Evolutionary conservation across 1,140 invertebrate genomes (phyloP).

Genomic region (Pogonognathellus flavescens): DNA sequence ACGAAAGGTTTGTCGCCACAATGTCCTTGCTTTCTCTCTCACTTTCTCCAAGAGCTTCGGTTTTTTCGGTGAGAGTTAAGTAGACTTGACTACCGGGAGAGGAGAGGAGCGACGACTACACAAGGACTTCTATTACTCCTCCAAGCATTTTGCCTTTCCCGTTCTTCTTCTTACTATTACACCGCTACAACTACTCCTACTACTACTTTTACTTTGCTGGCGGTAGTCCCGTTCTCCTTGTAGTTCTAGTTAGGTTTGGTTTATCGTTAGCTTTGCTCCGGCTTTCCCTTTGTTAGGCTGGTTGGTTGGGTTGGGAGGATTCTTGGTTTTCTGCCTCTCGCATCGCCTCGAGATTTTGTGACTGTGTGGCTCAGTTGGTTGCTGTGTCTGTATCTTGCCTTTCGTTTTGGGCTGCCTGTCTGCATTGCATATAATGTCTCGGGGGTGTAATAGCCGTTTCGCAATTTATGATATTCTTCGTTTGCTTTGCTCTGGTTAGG

Average conservation of each 20-base stretch:
- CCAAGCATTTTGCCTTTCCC: conserved; percentile 20
- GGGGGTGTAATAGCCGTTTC: conserved; percentile 63
- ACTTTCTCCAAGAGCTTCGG: conserved; percentile 11
- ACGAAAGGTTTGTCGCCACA: conserved; percentile 35
- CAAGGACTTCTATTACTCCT: not conserved
- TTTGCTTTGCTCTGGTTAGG: not conserved
- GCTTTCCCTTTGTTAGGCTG: not conserved
- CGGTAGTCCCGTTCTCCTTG: not conserved
- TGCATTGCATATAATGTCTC: conserved; percentile 63
- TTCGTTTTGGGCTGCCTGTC: not conserved
- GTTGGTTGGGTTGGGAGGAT: conserved; percentile 1
- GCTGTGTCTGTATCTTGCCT: not conserved
- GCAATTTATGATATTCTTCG: conserved; percentile 63
- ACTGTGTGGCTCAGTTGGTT: conserved; percentile 21
- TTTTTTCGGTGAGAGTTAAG: conserved; percentile 1
- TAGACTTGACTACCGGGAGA: not conserved
- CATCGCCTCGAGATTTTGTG: conserved; percentile 38
- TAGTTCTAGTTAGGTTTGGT: conserved; percentile 17
- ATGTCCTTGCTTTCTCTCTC: conserved; percentile 24
- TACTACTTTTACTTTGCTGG: too few species aligned
- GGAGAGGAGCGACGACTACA: not conserved
- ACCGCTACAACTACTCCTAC: too few species aligned
- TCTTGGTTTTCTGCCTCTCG: conserved; percentile 36
- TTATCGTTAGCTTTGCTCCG: conserved; percentile 35
- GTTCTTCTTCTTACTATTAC: not conserved